Evolutionary conservation across 1,140 invertebrate species (phyloP).

Genomic region (Caenorhabditis brenneri): DNA sequence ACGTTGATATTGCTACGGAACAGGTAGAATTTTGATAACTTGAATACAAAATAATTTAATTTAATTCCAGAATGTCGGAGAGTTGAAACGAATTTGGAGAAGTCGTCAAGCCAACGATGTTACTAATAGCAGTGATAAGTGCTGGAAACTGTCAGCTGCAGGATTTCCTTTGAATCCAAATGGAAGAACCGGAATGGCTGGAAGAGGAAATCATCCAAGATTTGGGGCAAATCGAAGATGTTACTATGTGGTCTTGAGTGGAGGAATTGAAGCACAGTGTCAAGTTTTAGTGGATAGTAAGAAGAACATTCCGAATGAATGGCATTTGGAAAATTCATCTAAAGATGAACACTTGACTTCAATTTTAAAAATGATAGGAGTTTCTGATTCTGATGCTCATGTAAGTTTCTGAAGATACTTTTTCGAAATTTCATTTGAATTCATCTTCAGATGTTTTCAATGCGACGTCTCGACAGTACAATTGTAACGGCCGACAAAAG

Average conservation of each 20-base stretch:
- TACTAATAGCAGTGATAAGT: slow-evolving; percentile 13
- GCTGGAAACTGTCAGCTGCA: slow-evolving; percentile 38
- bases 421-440: background rate
- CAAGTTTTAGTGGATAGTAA: slow-evolving; percentile 37
- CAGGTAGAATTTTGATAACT: slow-evolving; percentile 9
- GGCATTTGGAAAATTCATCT: slow-evolving; percentile 44
- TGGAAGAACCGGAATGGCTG: slow-evolving; percentile 54
- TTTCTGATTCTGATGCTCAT: slow-evolving; percentile 51
- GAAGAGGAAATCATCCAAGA: slow-evolving; percentile 52
- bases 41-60: background rate
- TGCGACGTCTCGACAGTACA: slow-evolving; percentile 35
- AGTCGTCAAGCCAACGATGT: slow-evolving; percentile 27
- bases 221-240: slow-evolving; percentile 52
- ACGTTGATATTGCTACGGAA: slow-evolving; percentile 49
- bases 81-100: slow-evolving; percentile 46
- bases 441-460: slow-evolving; percentile 46
- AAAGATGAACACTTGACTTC: slow-evolving; percentile 50
- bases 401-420: background rate
- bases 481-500: slow-evolving; percentile 36
- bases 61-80: slow-evolving; percentile 35
- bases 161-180: slow-evolving; percentile 59
- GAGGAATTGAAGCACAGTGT: background rate
- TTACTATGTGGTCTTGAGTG: slow-evolving; percentile 49
- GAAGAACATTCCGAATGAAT: slow-evolving; percentile 38
- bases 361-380: slow-evolving; percentile 48